A percentile compares a stretch with the other conserved stretches of the same genome.
Conservation (phyloP, 2,113 vertebrate species). For the Phodopus roborovskii region DNA sequence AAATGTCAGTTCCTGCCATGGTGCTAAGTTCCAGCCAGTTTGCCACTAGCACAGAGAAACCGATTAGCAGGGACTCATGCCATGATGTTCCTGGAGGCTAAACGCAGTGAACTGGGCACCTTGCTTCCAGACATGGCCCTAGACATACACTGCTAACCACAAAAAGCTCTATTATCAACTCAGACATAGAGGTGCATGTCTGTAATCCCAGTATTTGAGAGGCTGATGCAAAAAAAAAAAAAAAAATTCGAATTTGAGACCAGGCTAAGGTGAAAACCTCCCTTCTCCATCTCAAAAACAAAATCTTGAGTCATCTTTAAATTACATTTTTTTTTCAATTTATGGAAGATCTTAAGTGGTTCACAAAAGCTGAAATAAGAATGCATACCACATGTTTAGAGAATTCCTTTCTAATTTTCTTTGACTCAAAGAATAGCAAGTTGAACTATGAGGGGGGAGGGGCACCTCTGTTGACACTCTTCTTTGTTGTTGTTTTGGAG, state of each 20-base stretch:
- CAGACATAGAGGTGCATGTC: neutral
- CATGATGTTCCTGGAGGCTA: neutral
- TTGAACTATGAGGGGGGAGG: neutral
- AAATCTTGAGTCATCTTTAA: neutral
- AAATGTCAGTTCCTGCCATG: neutral
- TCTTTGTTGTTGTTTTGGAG: neutral
- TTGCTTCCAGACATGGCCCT: neutral
- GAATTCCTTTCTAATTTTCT: conserved; percentile 17
- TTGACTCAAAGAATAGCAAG: neutral
- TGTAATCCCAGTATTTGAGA: neutral
- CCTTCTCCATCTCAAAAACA: neutral
- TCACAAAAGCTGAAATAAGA: neutral
- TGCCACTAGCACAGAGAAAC: neutral
- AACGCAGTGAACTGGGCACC: neutral
- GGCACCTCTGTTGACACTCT: neutral
- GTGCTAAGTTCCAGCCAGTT: neutral
- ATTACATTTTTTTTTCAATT: neutral
- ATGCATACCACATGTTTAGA: neutral
- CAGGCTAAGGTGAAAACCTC: neutral
- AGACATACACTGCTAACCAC: neutral
- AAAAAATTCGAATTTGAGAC: neutral
- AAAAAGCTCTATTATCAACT: neutral
- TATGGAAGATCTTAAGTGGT: neutral
- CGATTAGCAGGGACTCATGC: neutral
- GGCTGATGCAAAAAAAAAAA: neutral